phyloP scores from a whole-genome alignment of 2,113 vertebrate genomes.

The Lepus timidus region DNA sequence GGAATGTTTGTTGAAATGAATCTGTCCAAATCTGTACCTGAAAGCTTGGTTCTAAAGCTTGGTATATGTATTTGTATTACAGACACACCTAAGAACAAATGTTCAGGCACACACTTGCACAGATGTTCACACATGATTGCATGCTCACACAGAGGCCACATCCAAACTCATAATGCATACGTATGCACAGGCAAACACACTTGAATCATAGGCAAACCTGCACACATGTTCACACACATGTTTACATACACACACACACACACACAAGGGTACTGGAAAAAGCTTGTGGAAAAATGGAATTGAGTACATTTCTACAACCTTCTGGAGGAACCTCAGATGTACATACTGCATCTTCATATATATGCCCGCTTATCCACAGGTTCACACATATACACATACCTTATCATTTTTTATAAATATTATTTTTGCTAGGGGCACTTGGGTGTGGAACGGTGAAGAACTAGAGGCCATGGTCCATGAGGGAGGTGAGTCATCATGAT shows the following conservation, averaged over 20 bases:
- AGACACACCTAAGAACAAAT: background rate
- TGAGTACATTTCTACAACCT: background rate
- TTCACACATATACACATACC: too few relatives aligned
- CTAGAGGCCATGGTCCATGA: background rate
- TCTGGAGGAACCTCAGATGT: background rate
- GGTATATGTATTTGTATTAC: too few relatives aligned
- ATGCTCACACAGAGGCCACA: background rate
- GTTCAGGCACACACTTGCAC: background rate
- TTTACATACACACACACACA: background rate
- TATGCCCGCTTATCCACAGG: too few relatives aligned
- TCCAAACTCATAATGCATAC: background rate
- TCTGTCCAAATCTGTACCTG: background rate
- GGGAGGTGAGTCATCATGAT: background rate
- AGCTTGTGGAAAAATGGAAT: background rate
- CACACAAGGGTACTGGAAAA: background rate
- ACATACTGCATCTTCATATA: too few relatives aligned
- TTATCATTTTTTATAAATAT: background rate
- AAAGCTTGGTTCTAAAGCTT: background rate
- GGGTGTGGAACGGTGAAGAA: background rate
- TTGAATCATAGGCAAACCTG: background rate
- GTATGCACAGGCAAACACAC: background rate
- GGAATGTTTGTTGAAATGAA: background rate
- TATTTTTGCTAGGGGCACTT: background rate
- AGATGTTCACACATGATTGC: fast-evolving
- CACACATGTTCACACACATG: fast-evolving